Percentiles rank a stretch among this genome's conserved stretches.
These are phyloP conservation scores for Drosophila insularis DNA, from an alignment of 1,140 invertebrate species.

Conservation along the genomic window DNA sequence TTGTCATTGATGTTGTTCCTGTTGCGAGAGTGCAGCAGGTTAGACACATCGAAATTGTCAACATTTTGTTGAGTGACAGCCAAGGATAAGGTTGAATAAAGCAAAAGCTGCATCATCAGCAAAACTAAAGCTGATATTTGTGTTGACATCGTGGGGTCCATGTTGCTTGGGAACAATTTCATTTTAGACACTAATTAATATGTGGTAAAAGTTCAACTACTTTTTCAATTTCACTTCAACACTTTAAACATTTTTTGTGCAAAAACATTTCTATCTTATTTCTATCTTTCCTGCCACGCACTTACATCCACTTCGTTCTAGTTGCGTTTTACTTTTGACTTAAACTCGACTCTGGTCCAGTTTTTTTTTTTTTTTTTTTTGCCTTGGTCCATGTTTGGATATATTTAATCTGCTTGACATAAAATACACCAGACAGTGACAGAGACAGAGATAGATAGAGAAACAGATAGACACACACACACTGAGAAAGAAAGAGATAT, in stretches of 20 bases:
- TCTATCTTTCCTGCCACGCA: constrained; percentile 8
- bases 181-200: constrained; percentile 48
- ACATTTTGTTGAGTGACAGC: constrained; percentile 30
- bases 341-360: constrained; percentile 35
- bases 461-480: constrained; percentile 4
- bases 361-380: constrained; percentile 43
- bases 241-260: neutral
- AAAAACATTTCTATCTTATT: constrained; percentile 20
- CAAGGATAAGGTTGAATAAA: constrained; percentile 11
- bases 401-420: constrained; percentile 61
- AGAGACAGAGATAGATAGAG: constrained; percentile 22
- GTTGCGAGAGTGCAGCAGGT: constrained; percentile 9
- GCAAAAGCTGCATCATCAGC: constrained; percentile 34
- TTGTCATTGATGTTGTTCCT: constrained; percentile 14
- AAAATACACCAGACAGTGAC: constrained; percentile 32
- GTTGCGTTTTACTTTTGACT: constrained; percentile 25
- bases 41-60: constrained; percentile 42
- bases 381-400: constrained; percentile 49
- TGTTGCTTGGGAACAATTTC: constrained; percentile 1
- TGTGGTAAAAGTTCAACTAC: neutral
- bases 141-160: constrained; percentile 28
- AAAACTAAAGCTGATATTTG: constrained; percentile 5
- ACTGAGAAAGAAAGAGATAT: constrained; percentile 19
- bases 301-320: constrained; percentile 27
- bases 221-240: constrained; percentile 2